These are phyloP conservation scores for Astyanax mexicanus DNA, from an alignment of 2,797 vertebrate species.

Conservation along the genomic window DNA sequence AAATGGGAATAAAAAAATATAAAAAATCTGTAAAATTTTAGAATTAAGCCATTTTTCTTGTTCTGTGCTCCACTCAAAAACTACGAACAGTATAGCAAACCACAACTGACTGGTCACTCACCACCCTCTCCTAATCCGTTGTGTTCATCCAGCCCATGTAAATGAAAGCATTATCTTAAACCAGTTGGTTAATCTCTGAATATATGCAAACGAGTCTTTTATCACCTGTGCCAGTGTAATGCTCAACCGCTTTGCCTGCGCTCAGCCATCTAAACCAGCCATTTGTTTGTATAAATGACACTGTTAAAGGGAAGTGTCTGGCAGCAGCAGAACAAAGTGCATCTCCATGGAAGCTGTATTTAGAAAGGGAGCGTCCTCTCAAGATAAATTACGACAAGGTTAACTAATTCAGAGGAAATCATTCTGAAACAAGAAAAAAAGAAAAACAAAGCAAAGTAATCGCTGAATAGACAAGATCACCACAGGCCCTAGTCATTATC, in stretches of 20 bases:
- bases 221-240: background rate
- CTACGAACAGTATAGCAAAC: background rate
- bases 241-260: background rate
- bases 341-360: background rate
- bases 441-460: background rate
- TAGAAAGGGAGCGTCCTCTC: background rate
- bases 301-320: background rate
- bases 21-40: too few relatives aligned
- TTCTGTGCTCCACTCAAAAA: background rate
- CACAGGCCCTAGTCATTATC: slow-evolving; percentile 48
- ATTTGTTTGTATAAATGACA: background rate
- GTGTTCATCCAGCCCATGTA: background rate
- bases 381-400: background rate
- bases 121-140: background rate
- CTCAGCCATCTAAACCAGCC: background rate
- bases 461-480: background rate
- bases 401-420: background rate
- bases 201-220: slow-evolving; percentile 8
- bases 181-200: slow-evolving; percentile 5
- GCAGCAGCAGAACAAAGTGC: background rate
- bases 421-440: background rate
- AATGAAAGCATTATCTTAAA: slow-evolving; percentile 8
- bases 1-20: too few relatives aligned
- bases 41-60: too few relatives aligned
- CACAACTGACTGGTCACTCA: background rate